A percentile compares a stretch with the other conserved stretches of the same genome.
Conservation (phyloP, 2,797 vertebrate species). For the Fratercula arctica region DNA sequence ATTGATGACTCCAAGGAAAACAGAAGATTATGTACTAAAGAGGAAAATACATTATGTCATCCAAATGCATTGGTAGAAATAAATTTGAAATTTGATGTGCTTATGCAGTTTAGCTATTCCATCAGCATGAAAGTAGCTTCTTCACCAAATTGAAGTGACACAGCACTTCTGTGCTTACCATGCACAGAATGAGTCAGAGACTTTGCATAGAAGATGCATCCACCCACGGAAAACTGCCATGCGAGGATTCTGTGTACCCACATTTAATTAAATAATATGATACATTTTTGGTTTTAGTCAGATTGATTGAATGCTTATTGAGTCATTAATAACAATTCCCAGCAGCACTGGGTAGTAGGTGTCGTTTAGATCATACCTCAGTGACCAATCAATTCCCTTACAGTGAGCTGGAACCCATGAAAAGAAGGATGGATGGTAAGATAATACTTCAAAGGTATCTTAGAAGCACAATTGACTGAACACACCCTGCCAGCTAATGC, state of each 20-base stretch:
- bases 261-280: neutral
- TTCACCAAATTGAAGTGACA: neutral
- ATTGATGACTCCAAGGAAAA: neutral
- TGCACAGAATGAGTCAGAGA: neutral
- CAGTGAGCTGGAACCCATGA: neutral
- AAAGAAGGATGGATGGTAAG: neutral
- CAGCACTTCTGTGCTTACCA: neutral
- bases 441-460: neutral
- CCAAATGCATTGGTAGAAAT: neutral
- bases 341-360: neutral
- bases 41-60: neutral
- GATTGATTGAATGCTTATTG: neutral
- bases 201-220: neutral
- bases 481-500: neutral
- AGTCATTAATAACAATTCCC: neutral
- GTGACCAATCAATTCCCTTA: neutral
- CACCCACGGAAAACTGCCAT: neutral
- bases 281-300: neutral
- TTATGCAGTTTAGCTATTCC: neutral
- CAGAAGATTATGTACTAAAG: neutral
- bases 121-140: neutral
- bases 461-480: neutral
- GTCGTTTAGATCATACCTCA: neutral
- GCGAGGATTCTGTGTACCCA: neutral
- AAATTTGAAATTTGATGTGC: neutral